phyloP scores from a whole-genome alignment of 2,888 invertebrate species.

The Gandaritis pyraliata region DNA sequence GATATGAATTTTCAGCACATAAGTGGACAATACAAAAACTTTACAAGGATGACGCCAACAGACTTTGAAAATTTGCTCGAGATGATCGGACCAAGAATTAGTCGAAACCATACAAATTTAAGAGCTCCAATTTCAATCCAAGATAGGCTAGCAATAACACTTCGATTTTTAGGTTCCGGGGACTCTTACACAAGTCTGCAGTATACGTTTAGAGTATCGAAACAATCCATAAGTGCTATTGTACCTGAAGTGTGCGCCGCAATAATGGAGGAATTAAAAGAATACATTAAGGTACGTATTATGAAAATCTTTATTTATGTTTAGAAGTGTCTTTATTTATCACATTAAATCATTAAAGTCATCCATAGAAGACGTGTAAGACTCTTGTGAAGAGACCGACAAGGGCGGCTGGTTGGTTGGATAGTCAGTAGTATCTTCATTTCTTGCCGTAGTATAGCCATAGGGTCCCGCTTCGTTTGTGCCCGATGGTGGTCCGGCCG shows the following conservation, averaged over 20 bases:
- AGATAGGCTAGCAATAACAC: constrained; percentile 35
- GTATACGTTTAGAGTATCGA: not conserved
- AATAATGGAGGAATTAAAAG: not conserved
- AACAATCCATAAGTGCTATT: not conserved
- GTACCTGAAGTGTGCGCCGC: not conserved
- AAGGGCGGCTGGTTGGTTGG: constrained; percentile 32
- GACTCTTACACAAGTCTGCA: constrained; percentile 40
- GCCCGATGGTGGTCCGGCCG: constrained; percentile 17
- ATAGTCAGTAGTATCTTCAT: constrained; percentile 29
- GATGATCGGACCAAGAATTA: constrained; percentile 38
- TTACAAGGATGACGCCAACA: constrained; percentile 35
- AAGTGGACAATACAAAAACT: constrained; percentile 37
- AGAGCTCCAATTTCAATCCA: constrained; percentile 36
- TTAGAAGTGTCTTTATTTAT: constrained; percentile 11
- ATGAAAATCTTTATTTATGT: too few species aligned
- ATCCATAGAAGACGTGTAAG: constrained; percentile 17
- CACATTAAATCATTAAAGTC: constrained; percentile 35
- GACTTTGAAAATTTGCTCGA: constrained; percentile 12
- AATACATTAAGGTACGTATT: not conserved
- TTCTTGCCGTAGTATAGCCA: constrained; percentile 32
- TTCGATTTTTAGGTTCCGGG: constrained; percentile 42
- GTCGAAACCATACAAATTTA: constrained; percentile 32
- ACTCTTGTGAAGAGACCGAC: constrained; percentile 33
- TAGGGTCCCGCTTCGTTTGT: constrained; percentile 22
- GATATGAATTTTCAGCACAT: constrained; percentile 41